Conservation (phyloP, 2,888 invertebrate species). For the Pharmacophagus antenor region DNA sequence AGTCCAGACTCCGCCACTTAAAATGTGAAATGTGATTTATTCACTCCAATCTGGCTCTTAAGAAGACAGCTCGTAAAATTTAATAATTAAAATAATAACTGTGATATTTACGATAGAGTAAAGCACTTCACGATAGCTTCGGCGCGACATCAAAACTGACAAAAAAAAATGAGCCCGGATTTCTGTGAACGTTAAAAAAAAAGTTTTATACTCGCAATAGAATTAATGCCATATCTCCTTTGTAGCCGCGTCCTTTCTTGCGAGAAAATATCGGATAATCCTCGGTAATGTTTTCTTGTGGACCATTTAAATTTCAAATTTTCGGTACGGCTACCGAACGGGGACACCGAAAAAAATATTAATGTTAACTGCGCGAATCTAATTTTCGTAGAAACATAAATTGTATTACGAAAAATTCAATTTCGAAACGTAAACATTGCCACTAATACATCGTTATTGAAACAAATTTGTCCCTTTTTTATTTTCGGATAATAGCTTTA, state of each 20-base stretch:
- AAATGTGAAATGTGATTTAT: too few relatives aligned
- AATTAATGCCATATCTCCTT: conserved; percentile 15
- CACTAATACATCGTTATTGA: too few relatives aligned
- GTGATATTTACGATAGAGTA: neutral
- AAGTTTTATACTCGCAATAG: neutral
- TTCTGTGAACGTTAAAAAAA: neutral
- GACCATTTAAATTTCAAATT: conserved; percentile 25
- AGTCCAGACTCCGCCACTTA: too few relatives aligned
- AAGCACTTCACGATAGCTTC: too few relatives aligned
- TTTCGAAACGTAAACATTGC: too few relatives aligned
- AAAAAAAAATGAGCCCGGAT: neutral
- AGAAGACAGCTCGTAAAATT: too few relatives aligned
- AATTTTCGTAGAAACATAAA: conserved; percentile 13
- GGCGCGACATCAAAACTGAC: neutral
- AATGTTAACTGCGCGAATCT: conserved; percentile 3
- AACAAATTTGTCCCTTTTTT: too few relatives aligned
- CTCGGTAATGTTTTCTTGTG: conserved; percentile 13
- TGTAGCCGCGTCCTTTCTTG: conserved; percentile 4
- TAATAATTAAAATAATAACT: neutral
- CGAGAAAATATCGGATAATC: conserved; percentile 23
- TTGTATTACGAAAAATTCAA: too few relatives aligned
- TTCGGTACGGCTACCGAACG: neutral
- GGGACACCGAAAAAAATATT: neutral
- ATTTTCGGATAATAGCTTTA: neutral
- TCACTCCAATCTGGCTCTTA: too few relatives aligned